These are phyloP conservation scores for Vanacampus margaritifer DNA, from an alignment of 2,113 vertebrate genomes.

Conservation along the genomic window DNA sequence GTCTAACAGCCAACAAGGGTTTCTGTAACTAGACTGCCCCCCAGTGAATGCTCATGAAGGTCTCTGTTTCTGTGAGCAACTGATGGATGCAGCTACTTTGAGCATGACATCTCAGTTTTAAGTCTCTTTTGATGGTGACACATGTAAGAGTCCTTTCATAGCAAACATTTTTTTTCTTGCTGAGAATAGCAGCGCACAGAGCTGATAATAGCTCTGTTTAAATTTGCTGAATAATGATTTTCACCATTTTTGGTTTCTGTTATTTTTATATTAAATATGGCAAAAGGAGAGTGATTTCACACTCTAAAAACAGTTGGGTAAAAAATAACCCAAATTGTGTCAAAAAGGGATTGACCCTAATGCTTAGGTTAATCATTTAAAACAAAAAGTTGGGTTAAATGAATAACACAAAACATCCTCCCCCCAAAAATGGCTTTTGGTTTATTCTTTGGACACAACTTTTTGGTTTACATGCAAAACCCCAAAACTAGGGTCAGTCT, in stretches of 20 bases:
- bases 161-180: slow-evolving; percentile 26
- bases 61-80: slow-evolving; percentile 23
- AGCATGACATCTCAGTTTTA: slow-evolving; percentile 18
- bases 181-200: slow-evolving; percentile 4
- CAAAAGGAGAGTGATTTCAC: not conserved
- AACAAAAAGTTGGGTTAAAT: too few relatives aligned
- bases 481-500: too few relatives aligned
- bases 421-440: too few relatives aligned
- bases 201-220: slow-evolving; percentile 5
- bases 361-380: too few relatives aligned
- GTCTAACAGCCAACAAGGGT: slow-evolving; percentile 25
- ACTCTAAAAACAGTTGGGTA: too few relatives aligned
- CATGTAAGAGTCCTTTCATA: slow-evolving; percentile 24
- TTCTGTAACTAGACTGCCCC: slow-evolving; percentile 75
- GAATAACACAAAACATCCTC: too few relatives aligned
- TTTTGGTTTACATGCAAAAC: too few relatives aligned
- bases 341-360: too few relatives aligned
- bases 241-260: not conserved
- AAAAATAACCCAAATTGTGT: too few relatives aligned
- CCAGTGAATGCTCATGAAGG: slow-evolving; percentile 63
- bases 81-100: slow-evolving; percentile 35
- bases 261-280: slow-evolving; percentile 7
- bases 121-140: slow-evolving; percentile 22
- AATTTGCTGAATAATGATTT: slow-evolving; percentile 15
- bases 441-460: too few relatives aligned